Conservation (phyloP, 2,113 vertebrate species). For the Aepyceros melampus region DNA sequence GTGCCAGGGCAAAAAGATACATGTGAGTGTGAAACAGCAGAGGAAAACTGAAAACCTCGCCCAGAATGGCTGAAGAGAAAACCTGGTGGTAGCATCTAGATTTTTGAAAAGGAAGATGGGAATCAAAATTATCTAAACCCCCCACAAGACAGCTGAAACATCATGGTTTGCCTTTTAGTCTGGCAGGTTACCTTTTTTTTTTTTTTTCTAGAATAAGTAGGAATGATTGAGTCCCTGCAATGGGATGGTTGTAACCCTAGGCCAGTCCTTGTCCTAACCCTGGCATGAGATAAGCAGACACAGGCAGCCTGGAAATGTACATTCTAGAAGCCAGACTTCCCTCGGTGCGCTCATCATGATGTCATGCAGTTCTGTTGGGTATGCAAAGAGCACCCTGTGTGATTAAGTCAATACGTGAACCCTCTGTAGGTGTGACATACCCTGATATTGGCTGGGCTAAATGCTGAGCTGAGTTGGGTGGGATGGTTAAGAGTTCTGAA, state of each 20-base stretch:
- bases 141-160: not conserved
- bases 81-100: not conserved
- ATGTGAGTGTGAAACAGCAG: not conserved
- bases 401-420: not conserved
- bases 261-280: not conserved
- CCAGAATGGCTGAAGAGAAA: not conserved
- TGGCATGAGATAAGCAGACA: not conserved
- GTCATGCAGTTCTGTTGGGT: not conserved
- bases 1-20: not conserved
- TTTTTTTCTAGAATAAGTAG: not conserved
- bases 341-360: fast-evolving
- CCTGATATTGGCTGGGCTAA: not conserved
- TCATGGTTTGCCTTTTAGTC: not conserved
- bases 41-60: not conserved
- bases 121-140: not conserved
- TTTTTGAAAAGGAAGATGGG: not conserved
- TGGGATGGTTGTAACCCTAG: not conserved
- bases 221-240: not conserved
- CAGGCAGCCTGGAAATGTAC: not conserved
- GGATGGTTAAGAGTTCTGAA: not conserved
- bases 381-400: not conserved
- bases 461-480: not conserved
- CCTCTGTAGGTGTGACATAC: not conserved
- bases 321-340: not conserved
- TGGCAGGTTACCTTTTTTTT: not conserved